phyloP scores from a whole-genome alignment of 2,888 invertebrate genomes.

The Hirtodrosophila trivittata region DNA sequence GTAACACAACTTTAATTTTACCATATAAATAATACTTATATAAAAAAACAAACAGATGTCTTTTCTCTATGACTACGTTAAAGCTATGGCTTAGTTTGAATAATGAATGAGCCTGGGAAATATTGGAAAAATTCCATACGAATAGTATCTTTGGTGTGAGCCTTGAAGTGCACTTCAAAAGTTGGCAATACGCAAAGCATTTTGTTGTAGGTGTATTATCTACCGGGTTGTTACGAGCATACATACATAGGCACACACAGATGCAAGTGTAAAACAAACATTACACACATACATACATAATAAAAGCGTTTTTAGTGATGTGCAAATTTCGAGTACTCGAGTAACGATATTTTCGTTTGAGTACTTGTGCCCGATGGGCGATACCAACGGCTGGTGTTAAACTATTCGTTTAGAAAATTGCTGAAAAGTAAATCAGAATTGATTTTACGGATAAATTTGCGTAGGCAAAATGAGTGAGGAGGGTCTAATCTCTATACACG shows the following conservation, averaged over 20 bases:
- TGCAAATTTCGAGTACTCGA: not conserved
- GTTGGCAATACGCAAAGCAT: too few species aligned
- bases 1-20: constrained; percentile 54
- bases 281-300: constrained; percentile 1
- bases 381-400: too few species aligned
- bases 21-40: constrained; percentile 38
- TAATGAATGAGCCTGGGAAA: too few species aligned
- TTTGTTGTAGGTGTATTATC: too few species aligned
- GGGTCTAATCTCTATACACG: constrained; percentile 50
- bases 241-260: constrained; percentile 4
- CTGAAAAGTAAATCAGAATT: too few species aligned
- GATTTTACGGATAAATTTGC: constrained; percentile 6
- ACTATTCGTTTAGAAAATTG: too few species aligned
- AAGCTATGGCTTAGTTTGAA: constrained; percentile 56
- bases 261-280: constrained; percentile 1
- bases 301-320: constrained; percentile 31
- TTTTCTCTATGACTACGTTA: constrained; percentile 62
- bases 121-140: too few species aligned
- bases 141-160: too few species aligned
- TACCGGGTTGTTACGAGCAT: too few species aligned
- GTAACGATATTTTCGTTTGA: constrained; percentile 1
- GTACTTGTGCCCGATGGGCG: constrained; percentile 3
- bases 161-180: too few species aligned
- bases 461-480: constrained; percentile 43
- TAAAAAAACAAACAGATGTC: not conserved